phyloP scores from a whole-genome alignment of 2,797 vertebrate species.

The Melanogrammus aeglefinus region DNA sequence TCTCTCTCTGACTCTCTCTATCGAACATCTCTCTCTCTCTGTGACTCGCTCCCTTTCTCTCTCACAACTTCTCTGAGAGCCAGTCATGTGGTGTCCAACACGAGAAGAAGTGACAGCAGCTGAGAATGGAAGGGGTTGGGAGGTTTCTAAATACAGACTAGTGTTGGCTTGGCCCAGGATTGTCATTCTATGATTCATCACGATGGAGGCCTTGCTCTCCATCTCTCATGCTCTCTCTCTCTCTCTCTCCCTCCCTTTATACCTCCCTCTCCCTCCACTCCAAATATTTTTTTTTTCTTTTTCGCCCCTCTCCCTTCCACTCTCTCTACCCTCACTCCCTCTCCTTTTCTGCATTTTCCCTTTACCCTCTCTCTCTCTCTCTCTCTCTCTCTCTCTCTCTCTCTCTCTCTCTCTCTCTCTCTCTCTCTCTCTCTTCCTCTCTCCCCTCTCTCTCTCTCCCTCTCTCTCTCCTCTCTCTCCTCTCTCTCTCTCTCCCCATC shows the following conservation, averaged over 20 bases:
- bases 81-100: slow-evolving; percentile 67
- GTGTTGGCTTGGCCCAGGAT: slow-evolving; percentile 61
- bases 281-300: not conserved
- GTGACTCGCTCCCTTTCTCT: slow-evolving; percentile 21
- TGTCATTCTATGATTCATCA: slow-evolving; percentile 72
- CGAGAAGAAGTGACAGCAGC: slow-evolving; percentile 69
- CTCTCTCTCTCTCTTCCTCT: not conserved
- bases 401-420: too few relatives aligned
- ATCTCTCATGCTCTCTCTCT: slow-evolving; percentile 10
- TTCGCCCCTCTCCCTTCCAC: not conserved
- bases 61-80: slow-evolving; percentile 53
- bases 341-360: slow-evolving; percentile 31
- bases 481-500: not conserved
- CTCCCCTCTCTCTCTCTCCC: not conserved
- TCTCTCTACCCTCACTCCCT: slow-evolving; percentile 7
- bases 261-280: not conserved
- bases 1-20: slow-evolving; percentile 26
- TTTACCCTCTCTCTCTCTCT: not conserved
- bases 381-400: not conserved
- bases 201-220: slow-evolving; percentile 53
- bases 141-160: slow-evolving; percentile 71
- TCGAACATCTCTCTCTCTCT: slow-evolving; percentile 34
- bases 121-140: slow-evolving; percentile 49
- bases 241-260: slow-evolving; percentile 28
- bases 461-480: not conserved